Evolutionary conservation across 2,797 vertebrate species (phyloP).

Genomic region (Yasuhikotakia modesta): DNA sequence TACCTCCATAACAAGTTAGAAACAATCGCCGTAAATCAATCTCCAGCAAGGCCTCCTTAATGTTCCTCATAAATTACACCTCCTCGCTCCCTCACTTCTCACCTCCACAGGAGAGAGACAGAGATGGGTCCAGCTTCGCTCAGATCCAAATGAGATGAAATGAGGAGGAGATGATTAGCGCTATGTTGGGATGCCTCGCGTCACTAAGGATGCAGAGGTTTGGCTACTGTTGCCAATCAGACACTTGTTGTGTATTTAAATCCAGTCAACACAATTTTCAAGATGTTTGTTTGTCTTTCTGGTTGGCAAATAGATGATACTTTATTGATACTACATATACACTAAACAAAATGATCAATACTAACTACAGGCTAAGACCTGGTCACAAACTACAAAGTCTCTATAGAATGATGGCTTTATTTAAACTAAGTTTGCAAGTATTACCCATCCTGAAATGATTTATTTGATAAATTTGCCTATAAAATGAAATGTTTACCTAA

Average conservation of each 20-base stretch:
- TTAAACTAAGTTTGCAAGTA: no score
- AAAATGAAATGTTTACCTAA: background rate
- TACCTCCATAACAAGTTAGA: slow-evolving; percentile 32
- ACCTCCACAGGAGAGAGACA: slow-evolving; percentile 24
- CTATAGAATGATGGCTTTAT: no score
- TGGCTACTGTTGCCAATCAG: slow-evolving; percentile 9
- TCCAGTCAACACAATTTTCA: background rate
- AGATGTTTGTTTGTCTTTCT: background rate
- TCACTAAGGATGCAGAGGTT: slow-evolving; percentile 16
- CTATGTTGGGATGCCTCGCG: slow-evolving; percentile 34
- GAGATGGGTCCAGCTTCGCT: slow-evolving; percentile 41
- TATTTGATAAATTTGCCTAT: background rate
- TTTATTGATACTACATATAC: no score
- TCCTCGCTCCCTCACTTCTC: background rate
- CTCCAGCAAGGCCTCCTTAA: slow-evolving; percentile 46
- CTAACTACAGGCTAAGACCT: no score
- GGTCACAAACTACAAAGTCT: no score
- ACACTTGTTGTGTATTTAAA: slow-evolving; percentile 11
- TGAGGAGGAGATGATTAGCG: slow-evolving; percentile 49
- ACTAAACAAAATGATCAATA: no score
- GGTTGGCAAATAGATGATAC: background rate
- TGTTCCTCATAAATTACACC: slow-evolving; percentile 47
- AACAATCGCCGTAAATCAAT: slow-evolving; percentile 46
- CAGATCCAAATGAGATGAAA: slow-evolving; percentile 49
- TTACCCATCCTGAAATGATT: no score